phyloP scores from a whole-genome alignment of 2,888 invertebrate species.

The Andrena flavipes region DNA sequence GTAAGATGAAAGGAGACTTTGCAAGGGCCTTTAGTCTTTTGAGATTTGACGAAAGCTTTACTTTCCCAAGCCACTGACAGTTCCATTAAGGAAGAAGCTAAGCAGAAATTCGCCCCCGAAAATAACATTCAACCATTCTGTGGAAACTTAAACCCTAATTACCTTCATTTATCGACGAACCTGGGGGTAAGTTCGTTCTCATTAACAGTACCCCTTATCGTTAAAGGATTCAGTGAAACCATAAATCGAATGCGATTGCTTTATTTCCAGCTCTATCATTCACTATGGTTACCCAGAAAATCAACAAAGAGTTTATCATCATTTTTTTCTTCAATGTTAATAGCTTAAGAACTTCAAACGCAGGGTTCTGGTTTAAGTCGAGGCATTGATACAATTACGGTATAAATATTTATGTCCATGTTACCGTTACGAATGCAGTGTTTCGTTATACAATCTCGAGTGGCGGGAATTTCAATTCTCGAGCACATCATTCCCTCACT shows the following conservation, averaged over 20 bases:
- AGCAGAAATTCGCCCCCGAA: conserved; percentile 15
- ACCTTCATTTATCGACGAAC: conserved; percentile 18
- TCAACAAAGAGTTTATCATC: conserved; percentile 5
- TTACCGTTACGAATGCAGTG: background rate
- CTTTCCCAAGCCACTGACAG: conserved; percentile 9
- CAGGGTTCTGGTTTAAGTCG: too few relatives aligned
- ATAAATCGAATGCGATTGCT: conserved; percentile 6
- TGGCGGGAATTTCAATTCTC: conserved; percentile 29
- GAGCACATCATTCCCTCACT: conserved; percentile 4
- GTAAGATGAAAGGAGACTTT: background rate
- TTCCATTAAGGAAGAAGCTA: conserved; percentile 6
- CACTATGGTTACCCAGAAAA: background rate
- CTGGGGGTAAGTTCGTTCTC: conserved; percentile 19
- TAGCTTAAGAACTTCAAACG: background rate
- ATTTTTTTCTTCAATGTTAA: background rate
- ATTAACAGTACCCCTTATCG: conserved; percentile 19
- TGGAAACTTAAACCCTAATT: conserved; percentile 31
- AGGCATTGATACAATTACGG: conserved; percentile 10
- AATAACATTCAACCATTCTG: conserved; percentile 12
- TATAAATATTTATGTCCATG: conserved; percentile 35
- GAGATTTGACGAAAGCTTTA: conserved; percentile 1
- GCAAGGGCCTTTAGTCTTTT: background rate
- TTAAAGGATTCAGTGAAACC: background rate
- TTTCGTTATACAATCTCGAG: background rate
- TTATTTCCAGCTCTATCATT: background rate